Conservation (phyloP, 1,140 invertebrate species). For the Tribolium castaneum region DNA sequence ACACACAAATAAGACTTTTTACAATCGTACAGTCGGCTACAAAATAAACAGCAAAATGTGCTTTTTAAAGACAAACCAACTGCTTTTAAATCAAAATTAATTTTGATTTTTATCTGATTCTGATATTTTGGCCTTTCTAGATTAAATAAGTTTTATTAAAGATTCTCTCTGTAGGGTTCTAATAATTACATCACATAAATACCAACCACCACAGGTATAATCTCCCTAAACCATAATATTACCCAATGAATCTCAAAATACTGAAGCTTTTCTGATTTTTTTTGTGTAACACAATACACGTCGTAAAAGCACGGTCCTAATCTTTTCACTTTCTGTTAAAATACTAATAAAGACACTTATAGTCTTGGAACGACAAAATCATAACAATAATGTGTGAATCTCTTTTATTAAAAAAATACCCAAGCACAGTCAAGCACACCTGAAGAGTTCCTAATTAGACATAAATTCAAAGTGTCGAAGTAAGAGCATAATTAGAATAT, state of each 20-base stretch:
- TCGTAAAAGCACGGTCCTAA: not conserved
- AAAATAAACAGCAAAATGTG: too few relatives aligned
- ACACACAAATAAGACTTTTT: not conserved
- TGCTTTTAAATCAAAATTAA: too few relatives aligned
- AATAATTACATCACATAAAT: conserved; percentile 29
- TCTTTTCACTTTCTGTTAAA: not conserved
- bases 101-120: too few relatives aligned
- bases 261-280: not conserved
- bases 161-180: not conserved
- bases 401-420: not conserved
- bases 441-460: not conserved
- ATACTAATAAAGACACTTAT: not conserved
- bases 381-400: not conserved
- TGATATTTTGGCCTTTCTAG: not conserved
- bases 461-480: conserved; percentile 10
- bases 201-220: conserved; percentile 18
- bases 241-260: not conserved
- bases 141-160: not conserved
- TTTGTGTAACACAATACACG: not conserved
- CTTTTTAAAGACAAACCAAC: too few relatives aligned
- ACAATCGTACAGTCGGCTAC: too few relatives aligned
- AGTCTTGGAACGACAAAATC: not conserved
- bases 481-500: conserved; percentile 5
- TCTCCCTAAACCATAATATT: not conserved
- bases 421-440: not conserved